Base-by-base conservation (phyloP, 1,140 invertebrate genomes). In the Anadara kagoshimensis region DNA sequence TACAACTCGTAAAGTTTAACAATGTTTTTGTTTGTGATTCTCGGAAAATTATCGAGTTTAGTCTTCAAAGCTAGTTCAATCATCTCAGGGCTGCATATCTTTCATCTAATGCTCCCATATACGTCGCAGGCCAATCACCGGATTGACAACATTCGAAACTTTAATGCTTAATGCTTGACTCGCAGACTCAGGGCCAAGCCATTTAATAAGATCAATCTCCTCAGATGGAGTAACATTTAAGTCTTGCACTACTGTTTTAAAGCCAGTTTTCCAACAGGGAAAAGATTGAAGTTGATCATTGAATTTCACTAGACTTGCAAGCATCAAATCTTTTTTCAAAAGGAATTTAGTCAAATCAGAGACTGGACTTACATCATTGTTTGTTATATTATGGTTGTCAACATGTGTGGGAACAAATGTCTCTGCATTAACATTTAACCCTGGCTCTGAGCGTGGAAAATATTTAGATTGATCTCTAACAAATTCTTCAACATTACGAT, bases 121-220 rank as follows among this genome's bases (percentile, higher is more conserved):
- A 16, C 24, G 26, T 16, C 7, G 26, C 16, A 51, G 36, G 53
- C 63, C 43, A 20, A 24, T 18, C n/a, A 41, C 20, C 53, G 49
- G 63, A 45, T 66, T 49, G n/a, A 7, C n/a, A 18, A 26, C 63
- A 53, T 53, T 66, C 20, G 63, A 43, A 16, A 43, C 20, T 26
- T 36, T 26, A 11, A 66, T n/a, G 43, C 22, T 54, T 14, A 53
- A 10, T 20, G 63, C 63, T 29, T 63, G 56, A 43, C 22, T 49
- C n/a, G 57, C 10, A 4, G 45, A 69, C 41, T 69, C 26, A 4
- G 65, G 47, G 3, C 73, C 73, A 16, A 70, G 51, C 66, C 73
- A 75, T 49, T 56, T 59, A 36, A 69, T 43, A 0, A 75, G 26
- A 45, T 75, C 73, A 45, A 74, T 20, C 57, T 75, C 57, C 45